Conservation (phyloP, 2,888 invertebrate genomes). For the Willowsia nigromaculata region DNA sequence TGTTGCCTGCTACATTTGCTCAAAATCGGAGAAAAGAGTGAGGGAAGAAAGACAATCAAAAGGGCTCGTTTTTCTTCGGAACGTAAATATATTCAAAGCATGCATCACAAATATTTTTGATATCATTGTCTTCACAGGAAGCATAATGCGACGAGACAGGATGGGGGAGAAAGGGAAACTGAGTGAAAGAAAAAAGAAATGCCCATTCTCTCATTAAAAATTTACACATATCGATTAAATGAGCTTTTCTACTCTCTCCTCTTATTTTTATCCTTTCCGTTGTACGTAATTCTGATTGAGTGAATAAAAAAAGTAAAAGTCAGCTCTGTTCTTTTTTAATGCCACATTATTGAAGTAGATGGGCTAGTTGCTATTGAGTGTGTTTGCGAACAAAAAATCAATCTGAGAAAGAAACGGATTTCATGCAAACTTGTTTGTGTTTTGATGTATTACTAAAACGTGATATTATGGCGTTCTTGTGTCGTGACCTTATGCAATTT, state of each 20-base stretch:
- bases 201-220: slow-evolving; percentile 71
- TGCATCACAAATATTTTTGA: background rate
- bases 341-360: no score
- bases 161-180: background rate
- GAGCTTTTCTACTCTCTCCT: slow-evolving; percentile 30
- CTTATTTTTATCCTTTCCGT: background rate
- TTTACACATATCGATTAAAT: slow-evolving; percentile 73
- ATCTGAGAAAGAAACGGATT: no score
- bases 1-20: background rate
- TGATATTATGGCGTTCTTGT: no score
- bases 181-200: slow-evolving; percentile 19
- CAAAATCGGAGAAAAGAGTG: background rate
- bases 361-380: no score
- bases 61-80: background rate
- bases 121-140: background rate
- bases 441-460: no score
- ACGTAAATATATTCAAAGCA: background rate
- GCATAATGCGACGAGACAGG: background rate
- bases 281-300: slow-evolving; percentile 7
- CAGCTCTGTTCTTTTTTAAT: no score
- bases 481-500: no score
- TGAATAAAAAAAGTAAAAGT: background rate
- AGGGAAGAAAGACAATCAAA: background rate
- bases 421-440: no score
- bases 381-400: no score